These are phyloP conservation scores for Trinorchestia longiramus DNA, from an alignment of 1,140 invertebrate genomes.

Conservation along the genomic window DNA sequence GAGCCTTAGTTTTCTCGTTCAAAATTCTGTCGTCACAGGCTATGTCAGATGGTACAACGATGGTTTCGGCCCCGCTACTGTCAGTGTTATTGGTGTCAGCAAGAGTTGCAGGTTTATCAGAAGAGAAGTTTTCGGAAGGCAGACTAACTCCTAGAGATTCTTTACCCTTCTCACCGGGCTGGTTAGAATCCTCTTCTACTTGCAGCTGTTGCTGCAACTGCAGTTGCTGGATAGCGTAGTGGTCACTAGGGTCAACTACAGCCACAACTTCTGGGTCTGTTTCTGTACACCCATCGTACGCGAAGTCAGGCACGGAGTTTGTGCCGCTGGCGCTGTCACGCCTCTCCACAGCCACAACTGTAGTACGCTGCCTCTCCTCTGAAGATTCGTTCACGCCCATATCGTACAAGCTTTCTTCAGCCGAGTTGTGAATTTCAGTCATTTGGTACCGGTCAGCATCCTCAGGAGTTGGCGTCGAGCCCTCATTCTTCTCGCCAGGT, in stretches of 20 bases:
- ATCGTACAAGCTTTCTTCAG: conserved; percentile 11
- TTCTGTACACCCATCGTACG: background rate
- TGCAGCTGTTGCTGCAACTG: conserved; percentile 41
- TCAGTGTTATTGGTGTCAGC: background rate
- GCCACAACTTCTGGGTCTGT: background rate
- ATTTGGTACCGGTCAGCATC: background rate
- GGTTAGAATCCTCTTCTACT: background rate
- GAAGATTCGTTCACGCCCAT: background rate
- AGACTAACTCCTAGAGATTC: background rate
- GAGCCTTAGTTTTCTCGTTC: background rate
- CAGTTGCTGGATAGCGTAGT: conserved; percentile 33
- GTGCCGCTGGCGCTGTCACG: background rate
- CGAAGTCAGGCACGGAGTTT: background rate
- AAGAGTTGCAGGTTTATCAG: background rate
- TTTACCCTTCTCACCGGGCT: background rate
- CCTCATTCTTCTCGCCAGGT: conserved; percentile 57
- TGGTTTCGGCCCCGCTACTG: background rate
- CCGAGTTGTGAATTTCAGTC: background rate
- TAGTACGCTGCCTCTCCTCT: background rate
- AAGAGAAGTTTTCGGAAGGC: background rate
- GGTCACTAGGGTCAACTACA: conserved; percentile 41
- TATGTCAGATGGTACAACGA: background rate
- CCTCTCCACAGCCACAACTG: conserved; percentile 5
- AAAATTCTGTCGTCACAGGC: background rate
- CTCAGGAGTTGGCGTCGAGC: background rate